Conservation (phyloP, 1,140 invertebrate species). For the Lucilia cuprina region DNA sequence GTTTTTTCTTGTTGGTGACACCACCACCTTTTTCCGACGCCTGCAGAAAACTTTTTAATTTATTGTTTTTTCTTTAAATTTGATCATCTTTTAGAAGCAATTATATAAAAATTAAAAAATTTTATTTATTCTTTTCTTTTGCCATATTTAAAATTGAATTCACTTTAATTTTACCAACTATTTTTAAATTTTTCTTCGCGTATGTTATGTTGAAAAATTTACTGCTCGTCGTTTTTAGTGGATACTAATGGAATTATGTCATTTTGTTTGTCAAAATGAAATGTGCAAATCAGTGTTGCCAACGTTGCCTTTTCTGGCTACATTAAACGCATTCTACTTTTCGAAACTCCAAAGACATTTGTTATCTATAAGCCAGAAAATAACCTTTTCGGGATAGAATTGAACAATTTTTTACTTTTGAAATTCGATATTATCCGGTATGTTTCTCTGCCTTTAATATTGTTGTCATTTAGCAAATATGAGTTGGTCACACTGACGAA, state of each 20-base stretch:
- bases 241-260: constrained; percentile 35
- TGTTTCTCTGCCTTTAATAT: too few species aligned
- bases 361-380: too few species aligned
- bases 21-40: constrained; percentile 26
- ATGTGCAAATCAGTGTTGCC: too few species aligned
- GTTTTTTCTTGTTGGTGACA: constrained; percentile 15
- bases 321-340: too few species aligned
- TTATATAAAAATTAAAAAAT: not conserved
- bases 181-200: constrained; percentile 1
- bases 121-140: constrained; percentile 4
- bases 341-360: too few species aligned
- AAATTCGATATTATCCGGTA: too few species aligned
- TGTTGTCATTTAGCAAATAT: too few species aligned
- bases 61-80: not conserved
- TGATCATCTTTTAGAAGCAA: not conserved
- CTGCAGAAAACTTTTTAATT: constrained; percentile 7
- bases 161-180: not conserved
- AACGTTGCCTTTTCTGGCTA: too few species aligned
- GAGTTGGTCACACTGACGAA: too few species aligned
- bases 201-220: constrained; percentile 23
- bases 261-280: constrained; percentile 27
- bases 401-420: too few species aligned
- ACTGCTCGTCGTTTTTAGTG: constrained; percentile 3
- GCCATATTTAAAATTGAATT: not conserved
- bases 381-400: too few species aligned